Percentiles rank a stretch among this genome's conserved stretches.
These are phyloP conservation scores for Amiota communis DNA, from an alignment of 2,888 invertebrate genomes.

Conservation along the genomic window DNA sequence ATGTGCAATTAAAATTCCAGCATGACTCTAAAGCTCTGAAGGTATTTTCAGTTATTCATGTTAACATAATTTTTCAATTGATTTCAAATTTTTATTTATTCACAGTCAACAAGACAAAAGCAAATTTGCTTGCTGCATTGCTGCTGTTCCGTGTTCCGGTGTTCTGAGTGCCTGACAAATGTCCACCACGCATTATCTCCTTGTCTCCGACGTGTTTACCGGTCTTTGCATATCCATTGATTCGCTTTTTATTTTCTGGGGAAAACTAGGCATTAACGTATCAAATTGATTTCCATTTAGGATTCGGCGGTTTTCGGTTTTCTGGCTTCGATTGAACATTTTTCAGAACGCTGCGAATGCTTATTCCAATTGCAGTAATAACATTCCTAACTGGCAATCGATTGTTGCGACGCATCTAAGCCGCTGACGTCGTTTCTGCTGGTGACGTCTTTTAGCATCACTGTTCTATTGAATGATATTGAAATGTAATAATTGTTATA, in stretches of 20 bases:
- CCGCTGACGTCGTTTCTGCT: slow-evolving; percentile 45
- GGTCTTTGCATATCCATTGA: slow-evolving; percentile 84
- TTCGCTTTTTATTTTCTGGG: slow-evolving; percentile 89
- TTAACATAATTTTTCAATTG: neutral
- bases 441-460: too few relatives aligned
- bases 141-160: slow-evolving; percentile 88
- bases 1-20: slow-evolving; percentile 83
- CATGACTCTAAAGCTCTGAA: too few relatives aligned
- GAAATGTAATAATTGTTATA: too few relatives aligned
- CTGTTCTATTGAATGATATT: too few relatives aligned
- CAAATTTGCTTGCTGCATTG: slow-evolving; percentile 73
- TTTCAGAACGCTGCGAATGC: slow-evolving; percentile 92
- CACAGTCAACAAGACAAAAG: slow-evolving; percentile 53
- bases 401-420: slow-evolving; percentile 83
- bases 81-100: slow-evolving; percentile 3
- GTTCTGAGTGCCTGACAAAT: too few relatives aligned
- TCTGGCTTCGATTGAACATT: too few relatives aligned
- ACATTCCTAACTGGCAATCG: slow-evolving; percentile 96
- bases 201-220: slow-evolving; percentile 94
- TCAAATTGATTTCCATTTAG: slow-evolving; percentile 90
- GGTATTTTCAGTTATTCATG: slow-evolving; percentile 52
- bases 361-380: slow-evolving; percentile 87
- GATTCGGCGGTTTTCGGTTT: slow-evolving; percentile 92
- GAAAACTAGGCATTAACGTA: slow-evolving; percentile 88
- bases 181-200: slow-evolving; percentile 89